Base-by-base conservation (phyloP, 2,888 invertebrate genomes). In the Drosophila aldrichi region DNA sequence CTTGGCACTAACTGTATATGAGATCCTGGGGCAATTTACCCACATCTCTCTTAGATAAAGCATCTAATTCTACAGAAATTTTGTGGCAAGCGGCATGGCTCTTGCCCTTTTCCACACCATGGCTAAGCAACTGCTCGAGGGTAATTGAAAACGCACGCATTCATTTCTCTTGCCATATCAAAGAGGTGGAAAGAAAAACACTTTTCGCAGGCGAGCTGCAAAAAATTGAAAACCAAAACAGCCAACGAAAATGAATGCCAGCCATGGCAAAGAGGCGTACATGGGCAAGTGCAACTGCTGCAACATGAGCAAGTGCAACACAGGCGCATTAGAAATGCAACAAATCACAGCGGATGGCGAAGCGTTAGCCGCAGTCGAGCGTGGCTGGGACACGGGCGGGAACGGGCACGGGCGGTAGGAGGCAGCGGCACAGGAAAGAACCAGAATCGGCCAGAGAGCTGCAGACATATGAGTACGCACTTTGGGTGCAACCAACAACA, bases 301-400 rank as follows among this genome's bases (percentile, higher is more conserved):
- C 74, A 76, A 71, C 82, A 82, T 79, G 82, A 74, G 80, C 82
- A 81, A 80, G 80, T 80, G 82, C 76, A 83, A 80, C 86, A 79
- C 83, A 69, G 82, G 74, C 86, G 84, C 84, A 85, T 85, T 85
- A 85, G 84, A 85, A 85, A 85, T 86, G 84, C 84, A 85, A 85
- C 84, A 85, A 85, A 85, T 85, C 84, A 86, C 86, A 66, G 82
- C 68, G 65, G 69, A 65, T 65, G 80, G 69, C 73, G 58, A 44
- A 46, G 68, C 69, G 57, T 58, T 52, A 48, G 70, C 68, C 64
- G 79, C 75, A 70, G 43, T 65, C 70, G 78, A 78, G 70, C 72
- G 73, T 70, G 67, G 76, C 66, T 65, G 52, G 40, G 51, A 43
- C 67, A n/a, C 10, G 34, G 32, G 20, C 41, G 41, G 14, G 34